Evolutionary conservation across 1,140 invertebrate species (phyloP).

Genomic region (Brachionus rotundiformis): DNA sequence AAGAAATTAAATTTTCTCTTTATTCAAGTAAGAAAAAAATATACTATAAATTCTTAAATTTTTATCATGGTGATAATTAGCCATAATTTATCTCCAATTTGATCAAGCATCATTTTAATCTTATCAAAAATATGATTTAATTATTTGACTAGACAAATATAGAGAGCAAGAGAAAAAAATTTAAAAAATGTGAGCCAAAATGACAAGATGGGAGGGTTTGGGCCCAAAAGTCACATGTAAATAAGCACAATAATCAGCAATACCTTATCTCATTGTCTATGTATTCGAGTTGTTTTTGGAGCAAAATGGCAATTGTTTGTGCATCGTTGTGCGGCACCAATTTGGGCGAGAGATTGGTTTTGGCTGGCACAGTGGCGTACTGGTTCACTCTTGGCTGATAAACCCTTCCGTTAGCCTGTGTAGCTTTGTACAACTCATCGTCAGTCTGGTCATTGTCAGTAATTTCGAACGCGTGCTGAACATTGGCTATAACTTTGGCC

Average conservation of each 20-base stretch:
- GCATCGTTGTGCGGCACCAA: constrained; percentile 71
- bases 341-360: constrained; percentile 3
- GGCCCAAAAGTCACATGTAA: no score
- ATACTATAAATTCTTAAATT: no score
- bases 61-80: no score
- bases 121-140: no score
- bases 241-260: not conserved
- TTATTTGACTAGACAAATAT: no score
- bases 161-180: no score
- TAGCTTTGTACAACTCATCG: not conserved
- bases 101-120: no score
- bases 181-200: no score
- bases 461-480: constrained; percentile 71
- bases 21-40: no score
- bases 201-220: no score
- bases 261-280: constrained; percentile 93
- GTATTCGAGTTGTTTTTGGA: constrained; percentile 97
- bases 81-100: no score
- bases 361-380: not conserved
- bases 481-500: constrained; percentile 85
- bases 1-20: no score
- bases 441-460: constrained; percentile 8
- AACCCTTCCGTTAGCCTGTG: not conserved
- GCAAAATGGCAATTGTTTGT: constrained; percentile 92
- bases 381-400: not conserved